Base-by-base conservation (phyloP, 2,797 vertebrate genomes). In the Danio jaintianensis region DNA sequence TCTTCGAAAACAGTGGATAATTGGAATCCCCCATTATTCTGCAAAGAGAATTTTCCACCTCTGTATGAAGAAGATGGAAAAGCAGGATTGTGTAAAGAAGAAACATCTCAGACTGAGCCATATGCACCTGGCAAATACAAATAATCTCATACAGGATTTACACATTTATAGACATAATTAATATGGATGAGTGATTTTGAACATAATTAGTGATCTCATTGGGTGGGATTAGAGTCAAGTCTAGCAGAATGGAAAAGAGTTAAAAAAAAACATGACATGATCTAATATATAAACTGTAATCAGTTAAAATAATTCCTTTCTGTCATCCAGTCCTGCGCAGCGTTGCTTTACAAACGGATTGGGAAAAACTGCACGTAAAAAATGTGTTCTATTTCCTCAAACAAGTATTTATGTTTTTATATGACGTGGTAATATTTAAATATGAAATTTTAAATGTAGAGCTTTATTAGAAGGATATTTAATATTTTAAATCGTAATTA, bases 1-100 rank as follows among this genome's bases (percentile, higher is more conserved):
- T 75, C 84, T 89, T 90, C 40, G 86, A 91, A 53, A 94, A 79
- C 13, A 93, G 68, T 5, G 93, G 91, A 22, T 87, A 85, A 80
- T 91, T 89, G 48, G 89, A 88, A 71, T 64, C 89, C 48, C 89
- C 90, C 78, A 85, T 75, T 47, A 92, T 89, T 66, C 82, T 80
- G 82, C 93, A 94, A 59, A 85, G 7, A 81, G 80, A 67, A 79
- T 73, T 74, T 12, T 87, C 83, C 7, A 79, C 82, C 5, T 52
- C 85, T 53, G 75, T 70, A 18, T 73, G 63, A 68, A 82, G 78
- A 16, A 15, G 76, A 5, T 87, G 43, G 22, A 63, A 73, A 78
- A 86, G 50, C 22, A 87, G 45, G 18, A 80, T 20, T 64, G 45
- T 59, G n/a, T 38, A 68, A 20, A 85, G 85, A 90, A 84, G 18